Percentiles rank a stretch among this genome's conserved stretches.
phyloP scores from a whole-genome alignment of 2,113 vertebrate species.

The Halichoeres trimaculatus region DNA sequence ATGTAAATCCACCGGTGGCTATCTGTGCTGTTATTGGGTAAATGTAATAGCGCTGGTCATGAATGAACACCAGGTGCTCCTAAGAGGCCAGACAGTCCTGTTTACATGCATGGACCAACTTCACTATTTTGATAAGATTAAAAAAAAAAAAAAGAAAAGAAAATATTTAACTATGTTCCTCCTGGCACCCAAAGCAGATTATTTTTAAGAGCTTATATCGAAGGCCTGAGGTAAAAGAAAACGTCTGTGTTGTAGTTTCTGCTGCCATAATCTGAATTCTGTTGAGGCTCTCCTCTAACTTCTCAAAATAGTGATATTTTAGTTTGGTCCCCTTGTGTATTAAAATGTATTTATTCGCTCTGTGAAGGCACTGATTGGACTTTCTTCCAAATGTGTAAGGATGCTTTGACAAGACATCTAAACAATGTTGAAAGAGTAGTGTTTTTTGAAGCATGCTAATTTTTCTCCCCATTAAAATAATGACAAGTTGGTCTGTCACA shows the following conservation, averaged over 20 bases:
- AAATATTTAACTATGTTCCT: constrained; percentile 36
- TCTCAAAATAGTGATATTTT: constrained; percentile 38
- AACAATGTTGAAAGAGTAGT: constrained; percentile 50
- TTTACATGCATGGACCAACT: constrained; percentile 50
- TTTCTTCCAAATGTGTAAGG: constrained; percentile 40
- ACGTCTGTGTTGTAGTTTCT: constrained; percentile 20
- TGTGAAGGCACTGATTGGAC: constrained; percentile 50
- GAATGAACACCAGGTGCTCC: constrained; percentile 72
- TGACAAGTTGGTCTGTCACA: constrained; percentile 60
- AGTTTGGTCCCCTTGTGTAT: constrained; percentile 23
- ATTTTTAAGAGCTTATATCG: constrained; percentile 42
- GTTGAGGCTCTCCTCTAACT: constrained; percentile 27
- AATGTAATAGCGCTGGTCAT: constrained; percentile 65
- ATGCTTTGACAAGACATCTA: constrained; percentile 44
- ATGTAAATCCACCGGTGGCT: constrained; percentile 74
- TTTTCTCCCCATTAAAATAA: constrained; percentile 46
- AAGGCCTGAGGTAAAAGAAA: constrained; percentile 34
- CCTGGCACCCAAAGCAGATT: constrained; percentile 38
- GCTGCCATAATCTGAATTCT: constrained; percentile 42
- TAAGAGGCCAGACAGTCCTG: constrained; percentile 47
- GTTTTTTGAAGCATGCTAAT: constrained; percentile 46
- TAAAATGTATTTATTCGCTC: constrained; percentile 48
- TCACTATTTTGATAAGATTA: constrained; percentile 26
- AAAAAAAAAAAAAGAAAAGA: constrained; percentile 16
- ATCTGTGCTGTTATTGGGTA: constrained; percentile 69